Percentiles rank a stretch among this genome's conserved stretches.
Conservation (phyloP, 2,113 vertebrate genomes). For the Phoenicopterus ruber region DNA sequence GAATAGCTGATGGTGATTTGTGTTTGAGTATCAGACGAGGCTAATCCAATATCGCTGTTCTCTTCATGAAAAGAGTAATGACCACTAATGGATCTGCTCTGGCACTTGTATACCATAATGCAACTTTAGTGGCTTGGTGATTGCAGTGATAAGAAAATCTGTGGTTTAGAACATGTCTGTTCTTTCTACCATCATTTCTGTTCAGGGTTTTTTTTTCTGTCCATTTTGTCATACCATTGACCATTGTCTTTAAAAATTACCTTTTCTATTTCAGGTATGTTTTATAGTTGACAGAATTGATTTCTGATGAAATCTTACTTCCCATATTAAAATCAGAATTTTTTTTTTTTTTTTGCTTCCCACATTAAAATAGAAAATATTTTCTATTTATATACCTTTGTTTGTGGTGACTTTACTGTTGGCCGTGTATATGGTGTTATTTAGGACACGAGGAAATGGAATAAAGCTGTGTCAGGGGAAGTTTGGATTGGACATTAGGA, state of each 20-base stretch:
- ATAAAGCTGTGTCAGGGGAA: not conserved
- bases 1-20: not conserved
- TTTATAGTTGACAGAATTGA: not conserved
- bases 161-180: not conserved
- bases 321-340: not conserved
- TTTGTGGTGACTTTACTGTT: not conserved
- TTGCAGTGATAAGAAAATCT: not conserved
- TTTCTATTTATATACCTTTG: not conserved
- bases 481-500: not conserved
- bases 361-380: not conserved
- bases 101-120: not conserved
- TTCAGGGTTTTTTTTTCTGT: accelerated
- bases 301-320: not conserved
- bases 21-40: not conserved
- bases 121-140: not conserved
- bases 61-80: not conserved
- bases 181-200: not conserved
- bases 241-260: not conserved
- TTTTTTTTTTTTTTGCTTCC: not conserved
- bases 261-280: not conserved
- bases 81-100: not conserved
- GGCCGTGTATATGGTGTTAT: not conserved
- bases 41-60: not conserved
- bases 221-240: not conserved
- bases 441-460: not conserved